Percentiles rank a stretch among this genome's conserved stretches.
Conservation (phyloP, 2,797 vertebrate species). For the Bradypodion ventrale region DNA sequence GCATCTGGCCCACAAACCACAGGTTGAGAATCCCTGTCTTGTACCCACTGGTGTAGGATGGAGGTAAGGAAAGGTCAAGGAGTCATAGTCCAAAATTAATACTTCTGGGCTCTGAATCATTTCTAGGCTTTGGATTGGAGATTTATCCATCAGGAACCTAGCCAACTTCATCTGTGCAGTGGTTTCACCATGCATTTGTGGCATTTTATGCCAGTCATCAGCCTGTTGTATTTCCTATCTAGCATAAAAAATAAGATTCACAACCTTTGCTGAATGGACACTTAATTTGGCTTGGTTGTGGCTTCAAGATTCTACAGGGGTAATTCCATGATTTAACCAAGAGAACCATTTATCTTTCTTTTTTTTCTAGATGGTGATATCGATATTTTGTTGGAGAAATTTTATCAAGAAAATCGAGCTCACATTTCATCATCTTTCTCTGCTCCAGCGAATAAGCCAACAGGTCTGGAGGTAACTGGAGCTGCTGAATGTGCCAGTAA, state of each 20-base stretch:
- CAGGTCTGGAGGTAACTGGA: slow-evolving; percentile 60
- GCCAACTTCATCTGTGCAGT: background rate
- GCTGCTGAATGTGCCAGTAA: slow-evolving; percentile 82
- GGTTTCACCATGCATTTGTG: background rate
- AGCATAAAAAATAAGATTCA: background rate
- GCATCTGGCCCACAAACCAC: no score
- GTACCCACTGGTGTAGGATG: no score
- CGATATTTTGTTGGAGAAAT: slow-evolving; percentile 87
- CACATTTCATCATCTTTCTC: slow-evolving; percentile 77
- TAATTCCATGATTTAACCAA: background rate
- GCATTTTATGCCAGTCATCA: background rate
- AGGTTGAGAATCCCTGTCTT: no score
- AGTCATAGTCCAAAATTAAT: no score
- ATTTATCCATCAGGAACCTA: background rate
- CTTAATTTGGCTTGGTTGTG: background rate
- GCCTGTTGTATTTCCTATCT: background rate
- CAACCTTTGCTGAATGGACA: background rate
- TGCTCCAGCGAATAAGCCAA: slow-evolving; percentile 73
- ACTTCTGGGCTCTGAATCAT: no score
- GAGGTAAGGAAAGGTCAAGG: no score
- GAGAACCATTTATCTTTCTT: slow-evolving; percentile 42
- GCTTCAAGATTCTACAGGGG: background rate
- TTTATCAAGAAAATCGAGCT: slow-evolving; percentile 80
- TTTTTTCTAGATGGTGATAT: slow-evolving; percentile 86
- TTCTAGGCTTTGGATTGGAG: no score